Evolutionary conservation across 2,888 invertebrate genomes (phyloP).

Genomic region (Lamellibrachia satsuma): DNA sequence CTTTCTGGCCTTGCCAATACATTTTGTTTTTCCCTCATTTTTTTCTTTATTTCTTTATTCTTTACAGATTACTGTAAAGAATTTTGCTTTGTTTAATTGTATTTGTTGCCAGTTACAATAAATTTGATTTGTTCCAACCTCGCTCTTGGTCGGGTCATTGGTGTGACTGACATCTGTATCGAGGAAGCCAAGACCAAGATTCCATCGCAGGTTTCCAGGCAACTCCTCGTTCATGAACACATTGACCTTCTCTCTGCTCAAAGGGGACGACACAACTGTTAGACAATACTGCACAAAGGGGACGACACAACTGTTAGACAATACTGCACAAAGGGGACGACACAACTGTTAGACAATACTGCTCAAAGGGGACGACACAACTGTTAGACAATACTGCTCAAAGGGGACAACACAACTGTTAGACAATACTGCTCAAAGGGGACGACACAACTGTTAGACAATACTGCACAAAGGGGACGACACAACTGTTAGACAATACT

Average conservation of each 20-base stretch:
- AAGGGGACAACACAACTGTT: not conserved
- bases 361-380: not conserved
- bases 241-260: conserved; percentile 14
- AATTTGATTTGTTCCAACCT: not conserved
- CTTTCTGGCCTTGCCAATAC: no score
- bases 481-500: no score
- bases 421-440: not conserved
- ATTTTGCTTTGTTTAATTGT: no score
- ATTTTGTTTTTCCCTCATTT: no score
- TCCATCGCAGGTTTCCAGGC: conserved; percentile 20
- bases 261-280: not conserved
- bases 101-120: no score
- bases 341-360: no score
- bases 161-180: not conserved
- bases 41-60: no score
- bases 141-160: not conserved
- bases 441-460: not conserved
- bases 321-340: not conserved
- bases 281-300: no score
- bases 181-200: not conserved
- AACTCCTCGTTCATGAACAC: conserved; percentile 22
- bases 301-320: no score
- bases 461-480: not conserved
- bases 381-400: not conserved
- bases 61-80: no score